phyloP scores from a whole-genome alignment of 37 sponge, comb jelly and placozoan genomes.

The Beroe forskalii region DNA sequence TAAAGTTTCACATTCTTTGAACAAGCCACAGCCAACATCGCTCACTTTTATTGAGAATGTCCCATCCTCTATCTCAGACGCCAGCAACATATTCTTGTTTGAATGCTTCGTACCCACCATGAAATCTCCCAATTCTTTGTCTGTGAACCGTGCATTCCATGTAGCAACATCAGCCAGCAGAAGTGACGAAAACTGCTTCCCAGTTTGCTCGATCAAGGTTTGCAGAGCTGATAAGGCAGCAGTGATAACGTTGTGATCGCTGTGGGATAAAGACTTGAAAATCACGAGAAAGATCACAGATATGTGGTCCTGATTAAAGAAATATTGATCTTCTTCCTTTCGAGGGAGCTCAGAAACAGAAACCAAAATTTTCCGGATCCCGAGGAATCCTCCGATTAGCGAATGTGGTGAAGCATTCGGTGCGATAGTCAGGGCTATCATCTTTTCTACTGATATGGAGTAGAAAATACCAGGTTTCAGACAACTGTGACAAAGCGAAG shows the following conservation, averaged over 20 bases:
- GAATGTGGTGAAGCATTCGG: conserved; percentile 16
- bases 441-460: conserved; percentile 37
- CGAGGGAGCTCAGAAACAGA: conserved; percentile 25
- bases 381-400: conserved; percentile 55
- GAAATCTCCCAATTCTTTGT: conserved; percentile 49
- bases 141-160: conserved; percentile 12
- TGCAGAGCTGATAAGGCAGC: conserved; percentile 50
- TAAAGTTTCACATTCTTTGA: conserved; percentile 3
- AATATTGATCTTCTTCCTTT: conserved; percentile 34
- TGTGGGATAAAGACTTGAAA: conserved; percentile 1
- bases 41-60: background rate
- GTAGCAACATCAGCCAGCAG: background rate
- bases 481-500: conserved; percentile 40
- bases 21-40: background rate
- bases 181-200: background rate
- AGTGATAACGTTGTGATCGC: conserved; percentile 48
- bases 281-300: conserved; percentile 21
- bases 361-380: conserved; percentile 46
- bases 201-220: conserved; percentile 32
- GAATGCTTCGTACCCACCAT: conserved; percentile 52
- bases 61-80: conserved; percentile 8
- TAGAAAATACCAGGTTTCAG: conserved; percentile 61
- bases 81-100: conserved; percentile 62
- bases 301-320: conserved; percentile 51
- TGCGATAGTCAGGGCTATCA: conserved; percentile 20